Conservation (phyloP, 1,140 invertebrate genomes). For the Lordiphosa mommai region DNA sequence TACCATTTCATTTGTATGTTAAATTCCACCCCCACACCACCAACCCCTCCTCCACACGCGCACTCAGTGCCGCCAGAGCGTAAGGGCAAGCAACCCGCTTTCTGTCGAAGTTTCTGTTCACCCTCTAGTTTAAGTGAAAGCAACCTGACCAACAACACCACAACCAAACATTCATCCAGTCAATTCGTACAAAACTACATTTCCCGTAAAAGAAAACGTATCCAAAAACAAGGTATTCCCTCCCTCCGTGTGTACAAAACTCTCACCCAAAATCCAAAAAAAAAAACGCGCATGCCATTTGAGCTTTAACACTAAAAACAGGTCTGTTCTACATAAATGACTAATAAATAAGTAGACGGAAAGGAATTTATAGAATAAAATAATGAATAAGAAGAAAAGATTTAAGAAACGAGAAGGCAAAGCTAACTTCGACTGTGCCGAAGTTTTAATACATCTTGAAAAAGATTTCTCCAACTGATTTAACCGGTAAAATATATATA, state of each 20-base stretch:
- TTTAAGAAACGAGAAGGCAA: too few species aligned
- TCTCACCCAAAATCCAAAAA: constrained; percentile 5
- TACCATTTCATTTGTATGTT: constrained; percentile 22
- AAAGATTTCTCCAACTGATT: too few species aligned
- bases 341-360: too few species aligned
- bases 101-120: constrained; percentile 78
- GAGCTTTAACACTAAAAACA: constrained; percentile 44
- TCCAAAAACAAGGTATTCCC: constrained; percentile 78
- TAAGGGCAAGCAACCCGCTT: constrained; percentile 75
- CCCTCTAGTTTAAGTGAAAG: constrained; percentile 67
- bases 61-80: constrained; percentile 70
- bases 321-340: constrained; percentile 7
- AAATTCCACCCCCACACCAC: constrained; percentile 25
- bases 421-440: too few species aligned
- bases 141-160: constrained; percentile 63
- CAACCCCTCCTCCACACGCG: constrained; percentile 14
- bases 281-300: constrained; percentile 22
- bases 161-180: constrained; percentile 70
- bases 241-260: constrained; percentile 4
- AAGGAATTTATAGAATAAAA: too few species aligned
- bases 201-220: constrained; percentile 79
- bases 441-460: too few species aligned
- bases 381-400: too few species aligned
- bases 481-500: too few species aligned
- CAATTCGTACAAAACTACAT: constrained; percentile 78